Conservation (phyloP, 2,888 invertebrate genomes). For the Iphiclides podalirius region DNA sequence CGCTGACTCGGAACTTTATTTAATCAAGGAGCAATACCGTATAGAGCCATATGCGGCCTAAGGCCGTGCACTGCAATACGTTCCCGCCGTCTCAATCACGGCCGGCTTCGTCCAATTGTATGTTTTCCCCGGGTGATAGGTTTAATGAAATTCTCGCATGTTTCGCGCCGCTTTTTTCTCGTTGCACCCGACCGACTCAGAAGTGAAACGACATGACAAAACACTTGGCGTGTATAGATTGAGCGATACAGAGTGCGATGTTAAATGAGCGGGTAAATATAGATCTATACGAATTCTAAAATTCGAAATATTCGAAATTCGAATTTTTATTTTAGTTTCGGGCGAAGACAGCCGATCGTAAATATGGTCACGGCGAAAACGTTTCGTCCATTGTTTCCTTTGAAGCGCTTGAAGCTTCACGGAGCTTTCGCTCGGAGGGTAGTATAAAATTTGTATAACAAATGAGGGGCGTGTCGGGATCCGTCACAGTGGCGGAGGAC, state of each 20-base stretch:
- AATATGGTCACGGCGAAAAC: conserved; percentile 25
- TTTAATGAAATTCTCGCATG: conserved; percentile 59
- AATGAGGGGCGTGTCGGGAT: conserved; percentile 76
- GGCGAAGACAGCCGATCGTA: conserved; percentile 21
- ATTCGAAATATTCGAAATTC: conserved; percentile 11
- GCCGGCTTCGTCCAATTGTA: conserved; percentile 66
- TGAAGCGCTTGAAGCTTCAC: conserved; percentile 42
- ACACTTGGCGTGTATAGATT: not conserved
- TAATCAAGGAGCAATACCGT: conserved; percentile 67
- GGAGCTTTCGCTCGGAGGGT: conserved; percentile 70
- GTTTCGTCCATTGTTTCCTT: conserved; percentile 52
- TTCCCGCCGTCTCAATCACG: conserved; percentile 71
- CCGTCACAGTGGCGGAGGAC: conserved; percentile 74
- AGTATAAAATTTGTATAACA: conserved; percentile 80
- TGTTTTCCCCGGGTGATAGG: conserved; percentile 68
- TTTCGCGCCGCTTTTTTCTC: conserved; percentile 7
- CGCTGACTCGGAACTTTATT: conserved; percentile 71
- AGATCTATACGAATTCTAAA: too few species aligned
- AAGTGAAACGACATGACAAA: too few species aligned
- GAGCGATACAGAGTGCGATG: too few species aligned
- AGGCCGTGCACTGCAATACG: conserved; percentile 52
- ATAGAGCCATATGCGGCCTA: conserved; percentile 42
- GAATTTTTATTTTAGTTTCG: conserved; percentile 21
- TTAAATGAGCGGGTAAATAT: too few species aligned
- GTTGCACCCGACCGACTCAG: conserved; percentile 1